A percentile compares a stretch with the other conserved stretches of the same genome.
These are phyloP conservation scores for Thermophis baileyi DNA, from an alignment of 2,113 vertebrate genomes.

Conservation along the genomic window DNA sequence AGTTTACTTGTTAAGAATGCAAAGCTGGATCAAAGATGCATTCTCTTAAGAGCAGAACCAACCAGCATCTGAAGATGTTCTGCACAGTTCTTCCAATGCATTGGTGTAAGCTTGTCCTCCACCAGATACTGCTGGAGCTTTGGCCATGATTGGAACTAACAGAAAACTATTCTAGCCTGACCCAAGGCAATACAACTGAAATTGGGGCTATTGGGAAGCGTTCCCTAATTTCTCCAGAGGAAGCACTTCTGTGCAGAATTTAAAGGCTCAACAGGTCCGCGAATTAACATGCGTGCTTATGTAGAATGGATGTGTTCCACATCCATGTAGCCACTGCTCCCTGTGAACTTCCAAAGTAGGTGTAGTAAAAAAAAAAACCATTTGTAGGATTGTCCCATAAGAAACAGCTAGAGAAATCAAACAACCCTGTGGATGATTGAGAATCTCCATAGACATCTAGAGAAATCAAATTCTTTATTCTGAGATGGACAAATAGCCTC, in stretches of 20 bases:
- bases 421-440: not conserved
- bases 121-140: not conserved
- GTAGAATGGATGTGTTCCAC: not conserved
- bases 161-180: not conserved
- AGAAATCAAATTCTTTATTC: not conserved
- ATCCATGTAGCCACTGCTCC: not conserved
- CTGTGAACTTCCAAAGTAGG: not conserved
- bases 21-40: not conserved
- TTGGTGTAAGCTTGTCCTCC: not conserved
- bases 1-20: constrained; percentile 9
- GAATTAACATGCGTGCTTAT: not conserved
- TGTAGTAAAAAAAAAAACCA: not conserved
- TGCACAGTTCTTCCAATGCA: not conserved
- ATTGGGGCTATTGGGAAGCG: not conserved
- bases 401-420: not conserved
- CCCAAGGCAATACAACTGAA: not conserved
- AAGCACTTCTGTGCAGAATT: not conserved
- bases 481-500: not conserved
- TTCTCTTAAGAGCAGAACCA: not conserved
- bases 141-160: not conserved
- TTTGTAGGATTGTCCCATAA: not conserved
- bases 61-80: not conserved
- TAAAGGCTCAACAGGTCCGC: not conserved
- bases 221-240: not conserved
- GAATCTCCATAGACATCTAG: not conserved